Percentiles rank a stretch among this genome's conserved stretches.
phyloP scores from a whole-genome alignment of 2,113 vertebrate species.

The Lepus americanus region DNA sequence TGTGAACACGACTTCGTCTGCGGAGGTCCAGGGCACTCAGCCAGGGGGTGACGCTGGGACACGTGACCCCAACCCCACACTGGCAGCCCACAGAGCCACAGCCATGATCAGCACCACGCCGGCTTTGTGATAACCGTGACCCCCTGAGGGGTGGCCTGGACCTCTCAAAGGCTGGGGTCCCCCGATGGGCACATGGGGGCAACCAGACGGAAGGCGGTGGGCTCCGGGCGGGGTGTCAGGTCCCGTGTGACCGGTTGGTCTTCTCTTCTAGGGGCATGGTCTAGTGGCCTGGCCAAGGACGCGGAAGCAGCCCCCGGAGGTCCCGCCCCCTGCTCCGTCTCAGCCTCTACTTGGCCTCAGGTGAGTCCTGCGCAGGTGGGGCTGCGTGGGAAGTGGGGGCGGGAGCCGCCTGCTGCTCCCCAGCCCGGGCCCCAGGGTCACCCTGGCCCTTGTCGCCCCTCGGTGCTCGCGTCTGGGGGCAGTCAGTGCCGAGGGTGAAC shows the following conservation, averaged over 20 bases:
- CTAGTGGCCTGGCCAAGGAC: neutral
- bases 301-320: neutral
- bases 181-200: accelerated
- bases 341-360: neutral
- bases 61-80: no score
- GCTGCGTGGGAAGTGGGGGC: no score
- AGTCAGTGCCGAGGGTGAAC: neutral
- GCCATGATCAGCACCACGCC: accelerated
- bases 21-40: neutral
- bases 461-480: neutral
- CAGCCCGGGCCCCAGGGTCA: neutral
- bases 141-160: accelerated
- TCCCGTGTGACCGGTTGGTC: accelerated
- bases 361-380: constrained; percentile 22
- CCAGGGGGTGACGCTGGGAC: neutral
- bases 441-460: accelerated
- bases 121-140: neutral
- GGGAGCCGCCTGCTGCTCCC: no score
- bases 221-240: accelerated
- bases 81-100: accelerated
- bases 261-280: constrained; percentile 77
- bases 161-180: neutral
- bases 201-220: neutral
- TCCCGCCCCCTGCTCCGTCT: neutral
- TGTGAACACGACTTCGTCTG: accelerated